Base-by-base conservation (phyloP, 2,888 invertebrate genomes). In the Orthonychiurus folsomi region DNA sequence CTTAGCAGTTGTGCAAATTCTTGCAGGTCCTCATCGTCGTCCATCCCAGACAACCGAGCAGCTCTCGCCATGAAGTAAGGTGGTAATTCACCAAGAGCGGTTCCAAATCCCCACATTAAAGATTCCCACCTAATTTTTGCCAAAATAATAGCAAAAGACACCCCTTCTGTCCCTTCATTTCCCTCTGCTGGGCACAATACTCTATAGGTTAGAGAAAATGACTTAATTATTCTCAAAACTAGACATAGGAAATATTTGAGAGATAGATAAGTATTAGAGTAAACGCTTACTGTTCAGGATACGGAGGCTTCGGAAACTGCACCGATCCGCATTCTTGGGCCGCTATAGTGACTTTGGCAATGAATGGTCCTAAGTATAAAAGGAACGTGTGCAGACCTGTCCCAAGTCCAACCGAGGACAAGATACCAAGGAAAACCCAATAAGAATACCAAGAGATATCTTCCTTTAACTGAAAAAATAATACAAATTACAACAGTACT, bases 1-100 rank as follows among this genome's bases (percentile, higher is more conserved):
- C 69, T 68, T 18, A 74, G 83, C 55, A 87, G 77, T 59, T 86
- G 85, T 74, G 87, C 85, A 73, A 88, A 85, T 74, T 88, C 87
- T 69, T 83, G 84, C 69, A 89, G 78, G 71, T 88, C 87, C 72
- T 88, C 86, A 73, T 85, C 84, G 57, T 83, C 83, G 73, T 85
- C 84, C 67, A 81, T 80, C 53, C 81, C 77, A 1, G 78, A 77
- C 24, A 89, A 80, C 12, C 91, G 79, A 0, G 91, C 89, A 2
- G 97, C 95, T 66, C 93, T 81, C n/a, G 99, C 99, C 95, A 99
- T 96, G 79, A 99, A 99, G 81, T 99, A 99, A 0, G 99, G 99
- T 2, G 99, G 99, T 70, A 99, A 79, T 77, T 99, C 99, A 0
- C 99, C 99, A n/a, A 99, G 81, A 0, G 99, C 99, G 0, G 99